Percentiles rank a stretch among this genome's conserved stretches.
phyloP scores from a whole-genome alignment of 1,140 invertebrate genomes.

The Palaemon carinicauda region DNA sequence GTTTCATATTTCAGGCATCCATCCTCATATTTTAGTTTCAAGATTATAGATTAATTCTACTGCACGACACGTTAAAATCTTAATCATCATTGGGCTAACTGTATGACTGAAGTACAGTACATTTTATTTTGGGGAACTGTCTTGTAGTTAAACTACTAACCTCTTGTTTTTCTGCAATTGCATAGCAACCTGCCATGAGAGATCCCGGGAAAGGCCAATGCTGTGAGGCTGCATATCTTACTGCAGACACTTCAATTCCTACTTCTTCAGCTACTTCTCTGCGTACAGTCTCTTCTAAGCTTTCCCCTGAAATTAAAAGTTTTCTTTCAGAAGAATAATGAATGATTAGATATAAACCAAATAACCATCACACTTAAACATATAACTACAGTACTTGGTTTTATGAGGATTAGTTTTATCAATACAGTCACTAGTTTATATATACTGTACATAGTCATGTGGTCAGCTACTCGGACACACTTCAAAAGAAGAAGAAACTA shows the following conservation, averaged over 20 bases:
- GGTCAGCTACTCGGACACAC: no score
- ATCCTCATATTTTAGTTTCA: no score
- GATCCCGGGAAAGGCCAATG: conserved; percentile 70
- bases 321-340: not conserved
- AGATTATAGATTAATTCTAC: no score
- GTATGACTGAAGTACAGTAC: no score
- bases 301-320: conserved; percentile 66
- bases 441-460: no score
- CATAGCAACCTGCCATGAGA: conserved; percentile 69
- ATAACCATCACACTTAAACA: not conserved
- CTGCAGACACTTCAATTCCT: conserved; percentile 68
- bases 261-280: conserved; percentile 72
- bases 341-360: not conserved
- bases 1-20: no score
- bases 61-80: no score
- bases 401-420: no score
- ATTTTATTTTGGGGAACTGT: no score
- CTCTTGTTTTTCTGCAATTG: conserved; percentile 20
- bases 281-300: conserved; percentile 68
- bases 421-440: no score
- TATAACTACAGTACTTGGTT: not conserved
- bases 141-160: not conserved
- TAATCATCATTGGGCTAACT: no score
- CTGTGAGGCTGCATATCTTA: conserved; percentile 69
- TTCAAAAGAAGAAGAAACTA: no score